Conservation (phyloP, 1,140 invertebrate species). For the Drosophila nebulosa region DNA sequence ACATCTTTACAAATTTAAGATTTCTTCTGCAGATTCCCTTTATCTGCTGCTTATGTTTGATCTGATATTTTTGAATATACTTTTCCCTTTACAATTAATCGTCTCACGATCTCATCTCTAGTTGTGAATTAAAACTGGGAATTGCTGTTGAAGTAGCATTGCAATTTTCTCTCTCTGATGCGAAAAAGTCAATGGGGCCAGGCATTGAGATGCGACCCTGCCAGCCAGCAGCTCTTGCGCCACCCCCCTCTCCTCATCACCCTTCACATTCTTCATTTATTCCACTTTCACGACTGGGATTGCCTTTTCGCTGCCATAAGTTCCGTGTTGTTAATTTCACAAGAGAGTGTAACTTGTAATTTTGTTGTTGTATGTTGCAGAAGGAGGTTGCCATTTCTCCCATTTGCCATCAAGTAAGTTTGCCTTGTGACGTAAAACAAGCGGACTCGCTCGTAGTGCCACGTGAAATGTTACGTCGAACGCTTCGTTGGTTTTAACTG, state of each 20-base stretch:
- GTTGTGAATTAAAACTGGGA: slow-evolving; percentile 4
- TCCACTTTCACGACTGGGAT: slow-evolving; percentile 13
- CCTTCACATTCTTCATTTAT: not conserved
- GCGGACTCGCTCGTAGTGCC: slow-evolving; percentile 29
- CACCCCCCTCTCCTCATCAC: not conserved
- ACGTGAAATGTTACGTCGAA: slow-evolving; percentile 70
- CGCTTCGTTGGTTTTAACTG: slow-evolving; percentile 72
- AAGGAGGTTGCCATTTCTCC: slow-evolving; percentile 9
- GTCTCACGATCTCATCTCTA: not conserved
- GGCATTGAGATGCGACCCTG: slow-evolving; percentile 1
- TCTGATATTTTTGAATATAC: no score
- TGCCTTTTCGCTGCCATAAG: slow-evolving; percentile 60
- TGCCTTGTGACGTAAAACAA: slow-evolving; percentile 66
- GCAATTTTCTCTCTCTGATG: slow-evolving; percentile 36
- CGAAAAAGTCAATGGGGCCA: slow-evolving; percentile 60
- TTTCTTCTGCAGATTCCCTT: no score
- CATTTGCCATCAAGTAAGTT: slow-evolving; percentile 62
- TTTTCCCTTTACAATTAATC: not conserved
- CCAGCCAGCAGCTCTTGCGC: not conserved
- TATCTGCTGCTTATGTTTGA: no score
- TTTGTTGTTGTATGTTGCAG: slow-evolving; percentile 60
- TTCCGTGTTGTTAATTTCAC: slow-evolving; percentile 78
- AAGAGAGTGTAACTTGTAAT: slow-evolving; percentile 79
- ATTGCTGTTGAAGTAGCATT: slow-evolving; percentile 23
- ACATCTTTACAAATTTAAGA: no score